Evolutionary conservation across 1,140 invertebrate genomes (phyloP), one percentile per base, ranked within the genome.

Genomic region (Paracyclopina nana): DNA sequence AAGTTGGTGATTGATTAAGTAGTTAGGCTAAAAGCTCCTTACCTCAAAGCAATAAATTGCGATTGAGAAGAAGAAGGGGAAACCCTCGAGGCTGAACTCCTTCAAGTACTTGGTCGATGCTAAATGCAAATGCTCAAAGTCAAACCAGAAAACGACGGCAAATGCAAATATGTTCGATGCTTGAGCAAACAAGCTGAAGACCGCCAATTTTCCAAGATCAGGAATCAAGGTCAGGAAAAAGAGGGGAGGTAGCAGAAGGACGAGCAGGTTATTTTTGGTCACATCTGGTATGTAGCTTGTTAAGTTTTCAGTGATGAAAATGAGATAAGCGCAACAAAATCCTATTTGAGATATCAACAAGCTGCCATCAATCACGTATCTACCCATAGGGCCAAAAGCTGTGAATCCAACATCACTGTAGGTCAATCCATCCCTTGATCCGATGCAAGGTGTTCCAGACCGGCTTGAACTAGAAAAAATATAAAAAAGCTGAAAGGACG

Each of bases 31-130:
- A 9, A 31, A 31, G 9, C 30, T 9, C 30, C 66, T 60, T n/a
- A n/a, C n/a, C n/a, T 69, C 68, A 59, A 65, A 69, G 56, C 68
- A 68, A 54, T 69, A 69, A 34, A 69, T 67, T 44, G 67, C 59
- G 29, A 69, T 65, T 34, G 63, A 61, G 49, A 68, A 60, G 57
- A 66, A 69, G 59, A 68, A 68, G 18, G 68, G 68, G 50, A 69
- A 60, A 8, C 67, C 67, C 16, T 57, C 54, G 14, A 66, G 29
- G 6, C 65, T 66, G 51, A 66, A 61, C 45, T 67, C 63, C 49
- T 62, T 66, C 12, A 64, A 66, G 54, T 66, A 61, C 40, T 68
- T n/a, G 16, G 40, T 55, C 29, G 53, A 14, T 52, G 58, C 30
- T 40, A 60, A 59, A 53, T 62, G 57, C 44, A 65, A 59, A 54